Evolutionary conservation across 2,113 vertebrate genomes (phyloP).

Genomic region (Embiotoca jacksoni): DNA sequence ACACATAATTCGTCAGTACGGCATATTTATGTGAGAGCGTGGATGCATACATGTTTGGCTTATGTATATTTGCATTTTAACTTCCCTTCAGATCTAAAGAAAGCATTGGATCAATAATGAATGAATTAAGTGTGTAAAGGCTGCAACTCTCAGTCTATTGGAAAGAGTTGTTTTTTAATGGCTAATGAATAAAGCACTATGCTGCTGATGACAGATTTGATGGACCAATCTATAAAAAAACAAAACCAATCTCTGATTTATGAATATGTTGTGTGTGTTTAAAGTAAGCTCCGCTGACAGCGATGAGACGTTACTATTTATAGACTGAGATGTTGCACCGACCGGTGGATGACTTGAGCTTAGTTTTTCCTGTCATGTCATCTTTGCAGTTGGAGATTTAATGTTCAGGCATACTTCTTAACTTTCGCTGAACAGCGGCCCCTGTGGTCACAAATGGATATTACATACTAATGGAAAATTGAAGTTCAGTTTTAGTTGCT

Average conservation of each 20-base stretch:
- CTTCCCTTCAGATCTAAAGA: constrained; percentile 26
- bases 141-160: constrained; percentile 28
- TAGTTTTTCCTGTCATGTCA: not conserved
- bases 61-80: constrained; percentile 1
- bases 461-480: not conserved
- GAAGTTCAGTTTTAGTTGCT: not conserved
- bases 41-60: constrained; percentile 11
- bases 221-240: constrained; percentile 7
- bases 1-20: not conserved
- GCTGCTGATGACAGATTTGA: not conserved
- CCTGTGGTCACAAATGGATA: not conserved
- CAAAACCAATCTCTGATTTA: constrained; percentile 28
- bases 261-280: constrained; percentile 41
- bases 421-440: not conserved
- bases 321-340: constrained; percentile 23
- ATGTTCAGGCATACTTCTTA: not conserved
- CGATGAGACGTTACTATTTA: constrained; percentile 21
- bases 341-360: constrained; percentile 26
- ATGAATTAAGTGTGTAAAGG: constrained; percentile 32
- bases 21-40: constrained; percentile 16
- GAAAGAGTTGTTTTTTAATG: constrained; percentile 19
- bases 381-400: not conserved
- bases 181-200: constrained; percentile 2
- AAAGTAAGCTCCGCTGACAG: constrained; percentile 35
- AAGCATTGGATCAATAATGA: constrained; percentile 56